Evolutionary conservation across 2,888 invertebrate genomes (phyloP).

Genomic region (Tiphia femorata): DNA sequence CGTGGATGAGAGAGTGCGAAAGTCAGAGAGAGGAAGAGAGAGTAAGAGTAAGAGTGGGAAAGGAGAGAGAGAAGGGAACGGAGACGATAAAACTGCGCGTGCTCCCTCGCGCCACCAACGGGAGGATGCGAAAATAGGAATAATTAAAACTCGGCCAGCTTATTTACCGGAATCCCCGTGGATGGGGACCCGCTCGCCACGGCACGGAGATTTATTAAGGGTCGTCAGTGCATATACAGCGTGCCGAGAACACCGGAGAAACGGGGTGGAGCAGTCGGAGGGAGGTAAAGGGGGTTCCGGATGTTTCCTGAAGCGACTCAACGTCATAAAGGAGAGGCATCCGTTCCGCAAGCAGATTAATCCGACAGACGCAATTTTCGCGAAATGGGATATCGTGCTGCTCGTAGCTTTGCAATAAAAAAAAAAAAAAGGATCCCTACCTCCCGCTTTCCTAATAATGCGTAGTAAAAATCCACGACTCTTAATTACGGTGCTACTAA

Average conservation of each 20-base stretch:
- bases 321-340: conserved; percentile 33
- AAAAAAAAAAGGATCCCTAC: no score
- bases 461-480: no score
- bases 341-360: conserved; percentile 43
- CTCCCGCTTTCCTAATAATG: no score
- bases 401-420: no score
- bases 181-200: conserved; percentile 25
- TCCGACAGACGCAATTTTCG: conserved; percentile 35
- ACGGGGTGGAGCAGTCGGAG: no score
- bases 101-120: conserved; percentile 23
- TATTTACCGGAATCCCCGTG: conserved; percentile 54
- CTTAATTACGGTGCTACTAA: no score
- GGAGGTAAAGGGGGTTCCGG: no score
- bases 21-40: background rate
- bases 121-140: conserved; percentile 56
- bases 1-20: no score
- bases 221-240: conserved; percentile 21
- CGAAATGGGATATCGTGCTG: conserved; percentile 28
- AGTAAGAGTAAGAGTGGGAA: background rate
- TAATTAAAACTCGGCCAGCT: conserved; percentile 62
- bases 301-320: conserved; percentile 37
- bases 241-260: conserved; percentile 21
- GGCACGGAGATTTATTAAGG: conserved; percentile 52
- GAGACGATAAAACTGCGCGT: conserved; percentile 2
- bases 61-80: background rate